Base-by-base conservation (phyloP, 2,888 invertebrate species). In the Lasioglossum malachurum region DNA sequence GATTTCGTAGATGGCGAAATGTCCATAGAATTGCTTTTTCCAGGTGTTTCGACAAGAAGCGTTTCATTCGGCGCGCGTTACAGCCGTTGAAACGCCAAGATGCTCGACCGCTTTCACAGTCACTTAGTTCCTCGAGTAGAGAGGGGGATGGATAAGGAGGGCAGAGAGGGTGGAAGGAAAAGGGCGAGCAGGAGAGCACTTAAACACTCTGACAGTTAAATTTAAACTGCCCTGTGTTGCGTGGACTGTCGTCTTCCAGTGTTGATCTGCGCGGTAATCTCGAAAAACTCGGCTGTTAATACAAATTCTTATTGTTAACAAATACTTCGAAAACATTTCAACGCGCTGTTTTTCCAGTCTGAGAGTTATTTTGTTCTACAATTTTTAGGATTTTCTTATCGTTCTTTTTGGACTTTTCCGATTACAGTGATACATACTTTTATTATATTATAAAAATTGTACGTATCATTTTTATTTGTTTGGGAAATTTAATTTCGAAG, bases 141-240 rank as follows among this genome's bases (percentile, higher is more conserved):
- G 57, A 67, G 73, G 49, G 76, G 82, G 78, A 46, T 76, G 78
- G 76, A 81, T 86, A 85, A 83, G 83, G 81, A 88, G 73, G 73
- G 67, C 60, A 79, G 64, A 72, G 74, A 82, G 38, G 44, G 80
- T 57, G 75, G 77, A 83, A 77, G 78, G 85, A 80, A 74, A 83
- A 86, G 90, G 83, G 81, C 78, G 76, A 60, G 44, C 72, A 82
- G 74, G 75, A 79, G 89, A 91, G 92, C 91, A 93, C 91, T 93
- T 92, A 91, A 93, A 89, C 92, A 89, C 88, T 89, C 92, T 89
- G 93, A 93, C 93, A 93, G 93, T 93, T 93, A 93, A 93, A 93
- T 93, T 93, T 93, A 92, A 93, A 92, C 92, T 91, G 91, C 87
- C 88, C 88, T 88, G 78, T 80, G 84, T 83, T 87, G 89, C 89